These are phyloP conservation scores for Potamarius usumacintae DNA, from an alignment of 2,113 vertebrate species.

Conservation along the genomic window DNA sequence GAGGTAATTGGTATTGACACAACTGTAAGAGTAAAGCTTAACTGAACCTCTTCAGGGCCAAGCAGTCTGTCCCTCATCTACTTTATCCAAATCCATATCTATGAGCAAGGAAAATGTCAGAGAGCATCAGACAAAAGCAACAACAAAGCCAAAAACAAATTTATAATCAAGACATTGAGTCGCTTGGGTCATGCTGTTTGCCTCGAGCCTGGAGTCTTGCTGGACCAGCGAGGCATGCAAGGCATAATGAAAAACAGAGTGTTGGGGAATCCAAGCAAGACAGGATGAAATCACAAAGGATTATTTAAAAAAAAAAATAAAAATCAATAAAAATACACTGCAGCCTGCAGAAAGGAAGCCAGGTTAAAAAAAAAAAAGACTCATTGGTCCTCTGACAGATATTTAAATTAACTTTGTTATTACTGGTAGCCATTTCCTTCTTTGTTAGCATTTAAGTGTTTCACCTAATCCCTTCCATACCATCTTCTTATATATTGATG, in stretches of 20 bases:
- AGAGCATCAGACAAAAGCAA: conserved; percentile 4
- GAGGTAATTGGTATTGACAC: conserved; percentile 73
- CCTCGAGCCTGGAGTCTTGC: conserved; percentile 23
- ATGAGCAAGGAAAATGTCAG: conserved; percentile 29
- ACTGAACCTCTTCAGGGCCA: conserved; percentile 53
- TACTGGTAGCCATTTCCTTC: background rate
- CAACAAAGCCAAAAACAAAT: conserved; percentile 48
- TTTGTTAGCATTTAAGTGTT: conserved; percentile 28
- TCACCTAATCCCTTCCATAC: conserved; percentile 15
- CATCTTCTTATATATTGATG: background rate
- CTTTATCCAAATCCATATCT: conserved; percentile 38
- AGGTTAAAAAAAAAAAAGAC: conserved; percentile 10
- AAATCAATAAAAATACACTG: conserved; percentile 50
- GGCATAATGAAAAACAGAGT: conserved; percentile 54
- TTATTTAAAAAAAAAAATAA: conserved; percentile 45
- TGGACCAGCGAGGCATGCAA: conserved; percentile 32
- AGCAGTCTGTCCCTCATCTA: conserved; percentile 27
- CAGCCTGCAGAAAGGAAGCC: conserved; percentile 25
- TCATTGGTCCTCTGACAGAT: conserved; percentile 29
- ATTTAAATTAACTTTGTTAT: conserved; percentile 45
- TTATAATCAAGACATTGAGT: conserved; percentile 36
- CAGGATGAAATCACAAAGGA: conserved; percentile 42
- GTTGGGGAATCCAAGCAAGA: conserved; percentile 43
- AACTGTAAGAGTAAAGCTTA: conserved; percentile 62
- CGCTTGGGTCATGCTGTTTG: conserved; percentile 37